Conservation (phyloP, 2,797 vertebrate species). For the Protosalanx chinensis region DNA sequence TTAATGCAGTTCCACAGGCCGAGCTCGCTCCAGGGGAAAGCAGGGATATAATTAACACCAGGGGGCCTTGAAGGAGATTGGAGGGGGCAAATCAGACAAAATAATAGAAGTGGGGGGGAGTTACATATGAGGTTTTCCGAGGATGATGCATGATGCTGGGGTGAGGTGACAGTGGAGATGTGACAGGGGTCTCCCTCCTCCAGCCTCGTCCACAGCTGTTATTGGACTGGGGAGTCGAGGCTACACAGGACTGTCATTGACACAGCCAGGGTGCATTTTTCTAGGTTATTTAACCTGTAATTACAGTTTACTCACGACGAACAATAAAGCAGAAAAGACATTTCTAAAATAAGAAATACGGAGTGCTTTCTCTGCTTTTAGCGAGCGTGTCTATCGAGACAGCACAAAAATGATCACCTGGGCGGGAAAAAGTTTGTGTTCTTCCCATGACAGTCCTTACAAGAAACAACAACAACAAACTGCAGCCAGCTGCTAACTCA, state of each 20-base stretch:
- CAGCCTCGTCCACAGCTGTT: constrained; percentile 41
- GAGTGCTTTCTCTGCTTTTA: neutral
- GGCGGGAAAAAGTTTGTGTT: neutral
- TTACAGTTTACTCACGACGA: neutral
- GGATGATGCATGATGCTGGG: constrained; percentile 36
- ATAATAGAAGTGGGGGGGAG: constrained; percentile 47
- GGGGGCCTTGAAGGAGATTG: constrained; percentile 59
- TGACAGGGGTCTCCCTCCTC: constrained; percentile 44
- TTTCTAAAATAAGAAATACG: neutral
- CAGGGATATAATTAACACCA: constrained; percentile 74
- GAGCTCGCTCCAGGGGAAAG: constrained; percentile 48
- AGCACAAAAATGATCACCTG: neutral
- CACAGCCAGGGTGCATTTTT: neutral
- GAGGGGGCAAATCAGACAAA: constrained; percentile 35
- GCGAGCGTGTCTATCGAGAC: neutral
- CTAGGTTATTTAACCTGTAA: neutral
- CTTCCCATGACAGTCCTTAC: neutral
- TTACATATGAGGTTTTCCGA: constrained; percentile 39
- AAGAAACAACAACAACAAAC: neutral
- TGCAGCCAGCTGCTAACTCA: constrained; percentile 33
- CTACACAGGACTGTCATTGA: neutral
- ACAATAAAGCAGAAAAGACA: neutral
- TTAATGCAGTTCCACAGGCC: constrained; percentile 73
- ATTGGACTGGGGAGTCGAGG: constrained; percentile 47
- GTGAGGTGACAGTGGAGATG: constrained; percentile 36